Base-by-base conservation (phyloP, 2,888 invertebrate species). In the Diadegma fenestrale region DNA sequence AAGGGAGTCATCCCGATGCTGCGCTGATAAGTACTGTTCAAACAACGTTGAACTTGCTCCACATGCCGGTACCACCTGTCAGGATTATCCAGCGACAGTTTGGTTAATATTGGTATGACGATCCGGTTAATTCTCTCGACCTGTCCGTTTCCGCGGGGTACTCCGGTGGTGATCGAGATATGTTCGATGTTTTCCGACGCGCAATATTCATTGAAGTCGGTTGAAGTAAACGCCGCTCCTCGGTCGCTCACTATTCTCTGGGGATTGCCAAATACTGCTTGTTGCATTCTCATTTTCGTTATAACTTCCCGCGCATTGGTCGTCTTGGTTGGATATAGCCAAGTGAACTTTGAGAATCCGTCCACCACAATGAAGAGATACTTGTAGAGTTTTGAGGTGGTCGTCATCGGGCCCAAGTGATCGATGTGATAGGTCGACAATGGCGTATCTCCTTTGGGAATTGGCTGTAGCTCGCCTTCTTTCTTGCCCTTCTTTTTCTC, bases 401-500 rank as follows among this genome's bases (percentile, higher is more conserved):
- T 75, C 4, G 85, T 76, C 79, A 93, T 82, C 14, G 92, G 93
- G 37, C 91, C 91, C 22, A 92, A 63, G 82, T 92, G 91, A 80
- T 93, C 92, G 6, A 91, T 76, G 76, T 93, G 93, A 66, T 89
- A 90, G 0, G 91, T 91, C n/a, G 89, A 58, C 10, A 92, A 81
- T 7, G 91, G 92, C 2, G 30, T 37, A 17, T 88, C 89, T 22
- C 89, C 90, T 85, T 93, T 92, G 0, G 87, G 82, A 6, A 92
- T 87, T 0, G 89, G 86, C 69, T 88, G 75, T n/a, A 92, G 75
- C 8, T 87, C 88, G 17, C 91, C 90, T 87, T 92, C 91, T 69
- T 84, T 82, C 77, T 91, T 91, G 0, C 92, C 91, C 30, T 73
- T 68, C 84, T 91, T 92, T 30, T 79, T 85, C 22, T 88, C 88